Conservation (phyloP, 2,888 invertebrate species). For the Lydus trimaculatus region DNA sequence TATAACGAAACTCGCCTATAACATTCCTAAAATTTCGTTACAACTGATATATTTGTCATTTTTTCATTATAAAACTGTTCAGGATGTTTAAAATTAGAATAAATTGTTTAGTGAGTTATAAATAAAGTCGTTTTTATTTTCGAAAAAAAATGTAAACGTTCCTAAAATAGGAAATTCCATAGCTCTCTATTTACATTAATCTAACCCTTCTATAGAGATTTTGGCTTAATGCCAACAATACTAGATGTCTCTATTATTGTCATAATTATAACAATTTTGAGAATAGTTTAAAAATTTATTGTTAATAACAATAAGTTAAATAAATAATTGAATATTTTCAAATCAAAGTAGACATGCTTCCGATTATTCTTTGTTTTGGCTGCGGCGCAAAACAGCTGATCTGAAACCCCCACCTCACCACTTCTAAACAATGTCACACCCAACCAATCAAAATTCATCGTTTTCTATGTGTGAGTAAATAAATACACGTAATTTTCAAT, state of each 20-base stretch:
- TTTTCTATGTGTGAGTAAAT: neutral
- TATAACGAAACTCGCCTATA: too few relatives aligned
- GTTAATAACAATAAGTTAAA: neutral
- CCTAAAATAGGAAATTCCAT: neutral
- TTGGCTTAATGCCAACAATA: neutral
- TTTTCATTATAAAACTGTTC: too few relatives aligned
- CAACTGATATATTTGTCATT: too few relatives aligned
- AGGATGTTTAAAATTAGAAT: neutral
- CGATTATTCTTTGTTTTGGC: neutral
- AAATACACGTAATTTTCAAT: neutral
- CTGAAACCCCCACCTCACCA: neutral
- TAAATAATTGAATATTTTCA: neutral
- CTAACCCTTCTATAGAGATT: neutral
- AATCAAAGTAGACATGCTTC: neutral
- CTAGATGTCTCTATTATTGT: neutral
- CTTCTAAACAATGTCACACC: neutral
- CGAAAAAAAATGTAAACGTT: neutral
- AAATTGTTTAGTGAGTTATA: neutral
- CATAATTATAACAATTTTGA: neutral
- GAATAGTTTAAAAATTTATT: neutral
- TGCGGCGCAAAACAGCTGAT: slow-evolving; percentile 10
- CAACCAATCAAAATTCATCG: neutral
- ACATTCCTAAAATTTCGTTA: too few relatives aligned
- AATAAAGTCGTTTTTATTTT: neutral
- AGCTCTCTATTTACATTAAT: neutral